These are phyloP conservation scores for Monodelphis domestica DNA, from an alignment of 2,797 vertebrate genomes.

Conservation along the genomic window DNA sequence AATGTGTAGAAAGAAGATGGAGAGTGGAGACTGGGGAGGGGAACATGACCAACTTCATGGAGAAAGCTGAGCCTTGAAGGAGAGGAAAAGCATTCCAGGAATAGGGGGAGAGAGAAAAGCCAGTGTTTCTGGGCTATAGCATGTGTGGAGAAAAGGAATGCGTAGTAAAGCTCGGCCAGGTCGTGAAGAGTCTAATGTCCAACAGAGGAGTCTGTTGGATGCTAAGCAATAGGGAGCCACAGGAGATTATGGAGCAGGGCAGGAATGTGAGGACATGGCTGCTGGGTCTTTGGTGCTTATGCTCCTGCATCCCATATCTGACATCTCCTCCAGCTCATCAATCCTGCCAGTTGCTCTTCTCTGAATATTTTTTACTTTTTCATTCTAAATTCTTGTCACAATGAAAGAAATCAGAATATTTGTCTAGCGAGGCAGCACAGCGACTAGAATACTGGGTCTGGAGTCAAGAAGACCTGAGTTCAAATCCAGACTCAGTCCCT, in stretches of 20 bases:
- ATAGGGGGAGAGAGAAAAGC: background rate
- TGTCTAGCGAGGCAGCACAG: background rate
- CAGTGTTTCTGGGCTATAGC: background rate
- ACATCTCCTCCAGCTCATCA: background rate
- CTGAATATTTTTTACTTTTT: background rate
- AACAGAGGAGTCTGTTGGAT: background rate
- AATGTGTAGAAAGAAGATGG: too few relatives aligned
- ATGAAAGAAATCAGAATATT: background rate
- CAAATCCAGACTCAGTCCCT: background rate
- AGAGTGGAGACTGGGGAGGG: too few relatives aligned
- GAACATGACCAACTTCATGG: background rate
- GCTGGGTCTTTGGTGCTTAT: too few relatives aligned
- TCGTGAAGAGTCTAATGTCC: too few relatives aligned
- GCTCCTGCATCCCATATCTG: background rate
- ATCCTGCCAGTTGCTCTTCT: background rate
- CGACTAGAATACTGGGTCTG: background rate
- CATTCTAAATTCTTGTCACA: background rate
- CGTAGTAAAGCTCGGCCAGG: background rate
- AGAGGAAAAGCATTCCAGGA: background rate
- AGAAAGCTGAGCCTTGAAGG: background rate
- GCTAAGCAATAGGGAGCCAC: background rate
- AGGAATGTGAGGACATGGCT: too few relatives aligned
- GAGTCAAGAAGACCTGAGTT: background rate
- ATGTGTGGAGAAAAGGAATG: too few relatives aligned
- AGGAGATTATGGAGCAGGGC: background rate